phyloP scores from a whole-genome alignment of 1,140 invertebrate genomes.

The Lepidurus couesii region DNA sequence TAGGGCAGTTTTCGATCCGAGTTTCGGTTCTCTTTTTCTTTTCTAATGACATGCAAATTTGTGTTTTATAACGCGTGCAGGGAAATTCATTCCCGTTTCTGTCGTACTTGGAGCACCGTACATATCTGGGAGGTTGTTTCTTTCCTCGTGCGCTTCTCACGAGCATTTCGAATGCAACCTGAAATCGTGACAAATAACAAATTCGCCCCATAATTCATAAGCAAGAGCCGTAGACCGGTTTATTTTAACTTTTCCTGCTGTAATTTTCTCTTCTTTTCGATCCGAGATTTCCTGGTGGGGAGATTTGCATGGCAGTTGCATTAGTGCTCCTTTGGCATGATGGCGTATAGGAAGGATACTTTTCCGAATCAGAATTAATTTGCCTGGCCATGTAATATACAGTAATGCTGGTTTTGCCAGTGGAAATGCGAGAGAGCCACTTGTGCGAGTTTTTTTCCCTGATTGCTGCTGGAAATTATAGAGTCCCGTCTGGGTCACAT shows the following conservation, averaged over 20 bases:
- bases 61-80: slow-evolving; percentile 15
- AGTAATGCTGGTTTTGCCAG: not conserved
- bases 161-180: not conserved
- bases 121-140: not conserved
- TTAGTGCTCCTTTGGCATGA: no score
- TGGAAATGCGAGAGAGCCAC: not conserved
- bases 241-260: slow-evolving; percentile 8
- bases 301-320: no score
- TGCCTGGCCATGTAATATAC: slow-evolving; percentile 15
- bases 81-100: not conserved
- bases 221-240: not conserved
- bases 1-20: not conserved
- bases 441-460: not conserved
- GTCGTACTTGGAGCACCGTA: no score
- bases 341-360: no score
- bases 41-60: slow-evolving; percentile 14
- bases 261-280: not conserved
- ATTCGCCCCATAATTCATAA: slow-evolving; percentile 6
- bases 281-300: no score
- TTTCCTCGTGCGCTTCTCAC: slow-evolving; percentile 20
- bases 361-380: not conserved
- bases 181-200: slow-evolving; percentile 22
- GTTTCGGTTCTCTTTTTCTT: not conserved
- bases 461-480: not conserved
- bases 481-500: not conserved